Percentiles rank a stretch among this genome's conserved stretches.
phyloP scores from a whole-genome alignment of 1,140 invertebrate genomes.

The Lerema accius region DNA sequence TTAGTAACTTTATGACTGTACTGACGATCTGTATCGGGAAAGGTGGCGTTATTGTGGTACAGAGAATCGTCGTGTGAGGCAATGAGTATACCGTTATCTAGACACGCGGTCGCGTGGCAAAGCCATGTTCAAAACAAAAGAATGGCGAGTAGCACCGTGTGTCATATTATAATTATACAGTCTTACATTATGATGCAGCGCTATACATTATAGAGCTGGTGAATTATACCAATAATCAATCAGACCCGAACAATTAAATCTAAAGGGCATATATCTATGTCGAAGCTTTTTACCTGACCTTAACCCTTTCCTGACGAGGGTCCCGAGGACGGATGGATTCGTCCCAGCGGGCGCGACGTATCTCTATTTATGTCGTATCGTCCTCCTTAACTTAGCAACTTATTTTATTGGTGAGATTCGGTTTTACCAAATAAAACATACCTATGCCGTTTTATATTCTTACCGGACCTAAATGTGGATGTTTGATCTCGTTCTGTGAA shows the following conservation, averaged over 20 bases:
- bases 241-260: slow-evolving; percentile 41
- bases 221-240: slow-evolving; percentile 41
- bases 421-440: slow-evolving; percentile 3
- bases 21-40: too few relatives aligned
- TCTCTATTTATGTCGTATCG: slow-evolving; percentile 22
- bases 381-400: slow-evolving; percentile 4
- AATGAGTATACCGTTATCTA: too few relatives aligned
- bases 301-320: slow-evolving; percentile 23
- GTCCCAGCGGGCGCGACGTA: slow-evolving; percentile 11
- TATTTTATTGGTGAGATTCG: slow-evolving; percentile 12
- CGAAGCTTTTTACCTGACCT: slow-evolving; percentile 23
- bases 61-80: too few relatives aligned
- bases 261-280: slow-evolving; percentile 22
- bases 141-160: too few relatives aligned
- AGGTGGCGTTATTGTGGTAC: too few relatives aligned
- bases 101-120: too few relatives aligned
- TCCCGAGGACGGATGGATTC: slow-evolving; percentile 10
- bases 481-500: too few relatives aligned
- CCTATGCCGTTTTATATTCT: background rate
- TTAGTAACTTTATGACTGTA: too few relatives aligned
- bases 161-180: too few relatives aligned
- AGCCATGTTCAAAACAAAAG: too few relatives aligned
- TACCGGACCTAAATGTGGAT: too few relatives aligned
- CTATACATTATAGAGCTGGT: slow-evolving; percentile 3
- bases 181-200: too few relatives aligned